Percentiles rank a stretch among this genome's conserved stretches.
phyloP scores from a whole-genome alignment of 2,113 vertebrate species.

The Polypterus senegalus region DNA sequence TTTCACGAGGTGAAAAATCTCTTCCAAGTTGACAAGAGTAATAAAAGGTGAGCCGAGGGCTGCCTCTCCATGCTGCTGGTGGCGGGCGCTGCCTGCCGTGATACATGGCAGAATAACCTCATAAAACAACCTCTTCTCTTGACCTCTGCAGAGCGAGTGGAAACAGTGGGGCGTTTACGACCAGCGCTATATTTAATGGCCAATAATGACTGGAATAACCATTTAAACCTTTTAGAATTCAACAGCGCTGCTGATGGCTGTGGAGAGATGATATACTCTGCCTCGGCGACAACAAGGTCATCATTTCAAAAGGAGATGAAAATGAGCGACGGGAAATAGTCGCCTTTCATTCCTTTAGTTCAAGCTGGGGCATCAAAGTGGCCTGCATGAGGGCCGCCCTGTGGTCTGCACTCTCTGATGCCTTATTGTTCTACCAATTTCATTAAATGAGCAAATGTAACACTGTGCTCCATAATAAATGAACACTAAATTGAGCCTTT shows the following conservation, averaged over 20 bases:
- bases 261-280: conserved; percentile 45
- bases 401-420: no score
- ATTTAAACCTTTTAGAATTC: conserved; percentile 54
- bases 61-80: conserved; percentile 55
- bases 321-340: conserved; percentile 21
- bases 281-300: conserved; percentile 43
- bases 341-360: no score
- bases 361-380: no score
- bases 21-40: conserved; percentile 62
- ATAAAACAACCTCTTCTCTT: conserved; percentile 69
- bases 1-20: conserved; percentile 56
- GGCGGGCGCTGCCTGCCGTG: conserved; percentile 47
- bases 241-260: conserved; percentile 14
- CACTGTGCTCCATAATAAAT: no score
- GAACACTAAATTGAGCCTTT: no score
- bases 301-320: conserved; percentile 42
- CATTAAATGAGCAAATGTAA: no score
- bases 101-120: conserved; percentile 73
- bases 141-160: conserved; percentile 64
- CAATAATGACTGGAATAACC: conserved; percentile 62
- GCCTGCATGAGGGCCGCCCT: no score
- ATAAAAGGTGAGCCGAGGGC: conserved; percentile 63
- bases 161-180: conserved; percentile 64
- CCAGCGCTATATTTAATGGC: conserved; percentile 69
- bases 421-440: no score